phyloP scores from a whole-genome alignment of 2,113 vertebrate genomes.

The Gymnobelideus leadbeateri region DNA sequence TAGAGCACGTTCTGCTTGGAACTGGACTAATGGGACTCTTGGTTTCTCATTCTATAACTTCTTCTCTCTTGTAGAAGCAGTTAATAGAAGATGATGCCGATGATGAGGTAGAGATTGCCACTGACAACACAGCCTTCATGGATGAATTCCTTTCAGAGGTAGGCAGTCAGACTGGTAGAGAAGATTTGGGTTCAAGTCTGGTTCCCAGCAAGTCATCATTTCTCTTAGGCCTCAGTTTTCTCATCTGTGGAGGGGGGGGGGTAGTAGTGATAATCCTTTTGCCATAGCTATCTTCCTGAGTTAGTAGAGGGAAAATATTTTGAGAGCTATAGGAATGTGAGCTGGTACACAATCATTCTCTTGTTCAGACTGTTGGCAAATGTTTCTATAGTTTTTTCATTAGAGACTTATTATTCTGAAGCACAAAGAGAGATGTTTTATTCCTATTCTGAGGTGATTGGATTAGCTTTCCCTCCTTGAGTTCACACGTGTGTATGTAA shows the following conservation, averaged over 20 bases:
- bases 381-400: background rate
- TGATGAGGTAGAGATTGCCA: conserved; percentile 93
- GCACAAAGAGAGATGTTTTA: no score
- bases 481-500: no score
- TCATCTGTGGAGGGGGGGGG: background rate
- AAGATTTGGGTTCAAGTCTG: background rate
- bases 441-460: no score
- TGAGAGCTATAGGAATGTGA: background rate
- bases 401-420: background rate
- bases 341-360: background rate
- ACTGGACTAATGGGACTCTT: background rate
- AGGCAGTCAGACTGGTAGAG: background rate
- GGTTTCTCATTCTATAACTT: background rate
- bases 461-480: no score
- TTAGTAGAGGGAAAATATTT: background rate
- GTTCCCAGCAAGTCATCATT: background rate
- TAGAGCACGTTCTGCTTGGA: background rate
- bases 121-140: conserved; percentile 97
- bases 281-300: background rate
- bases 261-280: background rate
- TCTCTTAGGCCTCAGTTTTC: background rate
- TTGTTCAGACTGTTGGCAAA: background rate
- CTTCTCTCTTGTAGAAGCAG: conserved; percentile 86
- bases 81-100: conserved; percentile 92
- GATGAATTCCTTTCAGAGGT: conserved; percentile 97